Evolutionary conservation across 2,113 vertebrate genomes (phyloP), one percentile per base, ranked within the genome.

Genomic region (Eupsittula cactorum): DNA sequence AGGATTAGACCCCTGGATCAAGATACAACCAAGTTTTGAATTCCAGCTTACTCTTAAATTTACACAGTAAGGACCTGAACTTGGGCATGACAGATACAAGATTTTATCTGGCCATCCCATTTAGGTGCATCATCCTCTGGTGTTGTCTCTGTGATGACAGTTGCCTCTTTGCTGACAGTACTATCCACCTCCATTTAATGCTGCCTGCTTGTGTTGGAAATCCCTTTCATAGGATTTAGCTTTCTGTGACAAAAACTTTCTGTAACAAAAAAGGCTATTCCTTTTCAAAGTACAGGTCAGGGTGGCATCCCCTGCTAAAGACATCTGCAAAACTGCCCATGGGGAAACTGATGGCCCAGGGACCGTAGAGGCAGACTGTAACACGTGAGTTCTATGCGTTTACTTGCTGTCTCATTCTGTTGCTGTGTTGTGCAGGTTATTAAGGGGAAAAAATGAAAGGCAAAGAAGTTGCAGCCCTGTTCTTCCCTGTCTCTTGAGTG

Each of bases 301-400:
- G 10, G 27, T 10, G 37, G 10, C 10, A 53, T 35, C 16, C 9
- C 10, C 5, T 35, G 14, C 69, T 70, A 15, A 11, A 60, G 65
- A 29, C 10, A 9, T 6, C 27, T 53, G 10, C 7, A 11, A 18
- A 62, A 21, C 10, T 28, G 8, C 16, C 33, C 46, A 12, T 0
- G 0, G 24, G 17, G 25, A 52, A n/a, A 18, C 18, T 76, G 70
- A 10, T 64, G 19, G 35, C 27, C 37, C 42, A 46, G 23, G 28
- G 11, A 39, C 27, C 21, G 46, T 7, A 71, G 25, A 35, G 82
- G 44, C 41, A 89, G 31, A 11, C 37, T 24, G 13, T 20, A 60
- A 52, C 8, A 16, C 18, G 6, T 13, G 39, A 62, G 27, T 11
- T 78, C 29, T 5, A 5, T 60, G 50, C 21, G 11, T 83, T 91